These are phyloP conservation scores for Xestia c-nigrum DNA, from an alignment of 2,888 invertebrate species.

Conservation along the genomic window DNA sequence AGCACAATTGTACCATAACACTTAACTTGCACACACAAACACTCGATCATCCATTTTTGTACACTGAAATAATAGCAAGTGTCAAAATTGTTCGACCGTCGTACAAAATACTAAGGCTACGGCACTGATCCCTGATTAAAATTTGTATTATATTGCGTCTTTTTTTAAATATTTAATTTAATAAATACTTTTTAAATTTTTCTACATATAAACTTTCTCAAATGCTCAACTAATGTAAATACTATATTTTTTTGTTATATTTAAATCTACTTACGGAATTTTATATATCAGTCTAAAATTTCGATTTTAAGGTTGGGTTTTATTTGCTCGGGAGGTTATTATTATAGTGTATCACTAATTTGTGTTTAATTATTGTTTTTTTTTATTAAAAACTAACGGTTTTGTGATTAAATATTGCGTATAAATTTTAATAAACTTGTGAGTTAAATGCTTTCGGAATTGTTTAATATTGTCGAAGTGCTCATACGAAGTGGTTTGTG, in stretches of 20 bases:
- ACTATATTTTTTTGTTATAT: constrained; percentile 82
- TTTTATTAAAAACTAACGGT: constrained; percentile 75
- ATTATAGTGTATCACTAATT: constrained; percentile 75
- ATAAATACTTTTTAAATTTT: constrained; percentile 72
- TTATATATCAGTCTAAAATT: constrained; percentile 90
- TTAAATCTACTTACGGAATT: constrained; percentile 81
- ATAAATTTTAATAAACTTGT: constrained; percentile 81
- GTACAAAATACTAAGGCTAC: constrained; percentile 86
- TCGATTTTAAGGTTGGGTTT: constrained; percentile 88
- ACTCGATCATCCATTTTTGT: constrained; percentile 78
- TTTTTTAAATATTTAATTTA: constrained; percentile 66
- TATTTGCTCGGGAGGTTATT: constrained; percentile 84
- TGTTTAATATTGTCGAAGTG: constrained; percentile 81
- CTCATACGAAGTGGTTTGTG: constrained; percentile 79
- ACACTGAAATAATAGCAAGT: constrained; percentile 78
- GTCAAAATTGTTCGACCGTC: constrained; percentile 86
- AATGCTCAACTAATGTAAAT: constrained; percentile 91
- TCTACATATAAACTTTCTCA: constrained; percentile 88
- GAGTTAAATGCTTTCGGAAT: constrained; percentile 68
- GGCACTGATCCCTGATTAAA: constrained; percentile 87
- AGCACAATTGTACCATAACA: constrained; percentile 72
- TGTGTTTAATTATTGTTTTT: constrained; percentile 78
- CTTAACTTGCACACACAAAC: constrained; percentile 66
- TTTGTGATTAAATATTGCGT: constrained; percentile 85
- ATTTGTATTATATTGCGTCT: constrained; percentile 79